Evolutionary conservation across 2,113 vertebrate species (phyloP).

Genomic region (Podilymbus podiceps): DNA sequence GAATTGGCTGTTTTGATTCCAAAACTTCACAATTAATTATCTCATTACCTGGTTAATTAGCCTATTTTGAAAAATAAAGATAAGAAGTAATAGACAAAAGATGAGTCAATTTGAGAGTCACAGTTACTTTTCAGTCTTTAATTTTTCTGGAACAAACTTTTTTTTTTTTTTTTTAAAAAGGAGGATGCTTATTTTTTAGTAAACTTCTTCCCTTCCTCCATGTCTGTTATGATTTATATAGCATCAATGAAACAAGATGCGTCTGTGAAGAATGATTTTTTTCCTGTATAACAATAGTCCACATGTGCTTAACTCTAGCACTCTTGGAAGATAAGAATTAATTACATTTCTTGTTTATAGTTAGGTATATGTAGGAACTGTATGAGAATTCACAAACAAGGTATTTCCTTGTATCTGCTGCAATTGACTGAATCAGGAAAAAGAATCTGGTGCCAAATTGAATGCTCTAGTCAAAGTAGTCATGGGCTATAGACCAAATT

Average conservation of each 20-base stretch:
- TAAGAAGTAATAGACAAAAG: not conserved
- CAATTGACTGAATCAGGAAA: not conserved
- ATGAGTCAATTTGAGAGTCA: not conserved
- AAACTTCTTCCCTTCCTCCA: not conserved
- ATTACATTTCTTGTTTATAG: not conserved
- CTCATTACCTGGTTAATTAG: not conserved
- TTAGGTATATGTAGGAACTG: not conserved
- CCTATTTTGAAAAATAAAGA: not conserved
- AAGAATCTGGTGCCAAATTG: not conserved
- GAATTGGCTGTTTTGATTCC: not conserved
- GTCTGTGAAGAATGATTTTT: not conserved
- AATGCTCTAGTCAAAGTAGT: not conserved
- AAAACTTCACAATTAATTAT: not conserved
- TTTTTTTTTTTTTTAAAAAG: not conserved
- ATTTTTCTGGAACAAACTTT: not conserved
- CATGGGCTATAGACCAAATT: not conserved
- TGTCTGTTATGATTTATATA: not conserved
- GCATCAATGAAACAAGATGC: not conserved
- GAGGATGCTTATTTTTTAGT: not conserved
- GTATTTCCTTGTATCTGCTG: not conserved
- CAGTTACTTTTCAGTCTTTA: not conserved
- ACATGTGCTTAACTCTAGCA: not conserved
- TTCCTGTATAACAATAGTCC: not conserved
- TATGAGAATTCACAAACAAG: not conserved
- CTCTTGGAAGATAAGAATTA: not conserved